Evolutionary conservation across 2,797 vertebrate species (phyloP).

Genomic region (Trachurus trachurus): DNA sequence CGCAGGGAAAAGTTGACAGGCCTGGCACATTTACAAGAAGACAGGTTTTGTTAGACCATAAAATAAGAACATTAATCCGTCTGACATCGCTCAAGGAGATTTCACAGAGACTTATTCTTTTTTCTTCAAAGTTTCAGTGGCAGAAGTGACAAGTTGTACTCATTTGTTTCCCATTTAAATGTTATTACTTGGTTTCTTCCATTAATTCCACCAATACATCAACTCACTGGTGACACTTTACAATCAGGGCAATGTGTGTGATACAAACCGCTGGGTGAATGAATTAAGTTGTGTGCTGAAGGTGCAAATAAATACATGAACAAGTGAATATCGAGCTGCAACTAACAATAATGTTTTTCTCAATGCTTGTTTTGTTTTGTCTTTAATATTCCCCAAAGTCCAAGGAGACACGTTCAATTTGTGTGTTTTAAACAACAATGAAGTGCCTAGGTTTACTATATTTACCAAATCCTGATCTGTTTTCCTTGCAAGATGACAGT

Average conservation of each 20-base stretch:
- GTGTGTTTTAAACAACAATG: no score
- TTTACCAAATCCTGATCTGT: no score
- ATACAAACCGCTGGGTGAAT: background rate
- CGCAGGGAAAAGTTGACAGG: background rate
- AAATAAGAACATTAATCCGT: constrained; percentile 34
- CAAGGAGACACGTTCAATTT: accelerated
- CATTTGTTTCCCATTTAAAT: background rate
- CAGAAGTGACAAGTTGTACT: background rate
- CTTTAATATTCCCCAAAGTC: background rate
- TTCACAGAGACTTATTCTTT: background rate
- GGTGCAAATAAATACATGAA: background rate
- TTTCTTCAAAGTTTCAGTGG: background rate
- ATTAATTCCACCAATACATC: background rate
- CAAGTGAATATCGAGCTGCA: no score
- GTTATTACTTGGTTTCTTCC: background rate
- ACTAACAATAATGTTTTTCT: background rate
- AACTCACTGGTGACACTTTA: background rate
- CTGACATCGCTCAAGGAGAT: constrained; percentile 11
- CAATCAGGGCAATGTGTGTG: no score
- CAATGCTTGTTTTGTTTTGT: background rate
- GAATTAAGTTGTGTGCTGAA: no score
- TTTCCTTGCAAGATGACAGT: no score
- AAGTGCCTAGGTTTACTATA: no score
- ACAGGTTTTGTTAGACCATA: constrained; percentile 3
- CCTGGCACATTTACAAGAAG: background rate